A percentile compares a stretch with the other conserved stretches of the same genome.
Conservation (phyloP, 2,797 vertebrate genomes). For the Artibeus jamaicensis region DNA sequence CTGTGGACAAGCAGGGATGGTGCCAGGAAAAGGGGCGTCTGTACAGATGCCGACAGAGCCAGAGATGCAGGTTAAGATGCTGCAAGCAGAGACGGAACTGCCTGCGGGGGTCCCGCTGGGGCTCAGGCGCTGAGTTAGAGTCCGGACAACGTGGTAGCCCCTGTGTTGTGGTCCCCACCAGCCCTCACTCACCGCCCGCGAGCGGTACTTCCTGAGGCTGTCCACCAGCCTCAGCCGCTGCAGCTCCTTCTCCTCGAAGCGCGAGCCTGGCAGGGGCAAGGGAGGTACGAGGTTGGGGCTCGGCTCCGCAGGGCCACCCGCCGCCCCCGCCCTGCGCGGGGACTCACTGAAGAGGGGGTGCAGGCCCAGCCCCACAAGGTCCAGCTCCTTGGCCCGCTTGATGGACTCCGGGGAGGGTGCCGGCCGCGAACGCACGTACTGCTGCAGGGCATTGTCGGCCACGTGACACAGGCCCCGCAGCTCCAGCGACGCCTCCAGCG, state of each 20-base stretch:
- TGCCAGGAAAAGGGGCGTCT: neutral
- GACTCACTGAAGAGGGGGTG: constrained; percentile 93
- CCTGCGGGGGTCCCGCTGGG: neutral
- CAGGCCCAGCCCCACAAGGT: constrained; percentile 87
- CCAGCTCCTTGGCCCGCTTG: constrained; percentile 91
- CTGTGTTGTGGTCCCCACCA: rapidly evolving
- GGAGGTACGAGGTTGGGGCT: neutral
- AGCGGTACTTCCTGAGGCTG: constrained; percentile 91
- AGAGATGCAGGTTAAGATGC: neutral
- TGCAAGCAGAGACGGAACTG: neutral
- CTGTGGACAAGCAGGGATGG: neutral
- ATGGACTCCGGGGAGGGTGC: constrained; percentile 92
- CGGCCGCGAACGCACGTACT: constrained; percentile 94
- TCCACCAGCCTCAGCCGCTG: constrained; percentile 92
- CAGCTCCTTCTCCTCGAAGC: constrained; percentile 89
- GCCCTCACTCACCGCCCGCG: constrained; percentile 88
- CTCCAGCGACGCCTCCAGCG: constrained; percentile 88
- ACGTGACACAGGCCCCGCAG: constrained; percentile 87
- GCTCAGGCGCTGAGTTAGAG: no score
- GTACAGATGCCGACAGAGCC: no score
- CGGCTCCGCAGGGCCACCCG: rapidly evolving
- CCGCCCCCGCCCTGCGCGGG: rapidly evolving
- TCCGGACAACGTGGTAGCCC: rapidly evolving
- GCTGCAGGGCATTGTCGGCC: constrained; percentile 93
- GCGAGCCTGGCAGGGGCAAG: constrained; percentile 81